Evolutionary conservation across 2,113 vertebrate genomes (phyloP).

Genomic region (Fregata magnificens): DNA sequence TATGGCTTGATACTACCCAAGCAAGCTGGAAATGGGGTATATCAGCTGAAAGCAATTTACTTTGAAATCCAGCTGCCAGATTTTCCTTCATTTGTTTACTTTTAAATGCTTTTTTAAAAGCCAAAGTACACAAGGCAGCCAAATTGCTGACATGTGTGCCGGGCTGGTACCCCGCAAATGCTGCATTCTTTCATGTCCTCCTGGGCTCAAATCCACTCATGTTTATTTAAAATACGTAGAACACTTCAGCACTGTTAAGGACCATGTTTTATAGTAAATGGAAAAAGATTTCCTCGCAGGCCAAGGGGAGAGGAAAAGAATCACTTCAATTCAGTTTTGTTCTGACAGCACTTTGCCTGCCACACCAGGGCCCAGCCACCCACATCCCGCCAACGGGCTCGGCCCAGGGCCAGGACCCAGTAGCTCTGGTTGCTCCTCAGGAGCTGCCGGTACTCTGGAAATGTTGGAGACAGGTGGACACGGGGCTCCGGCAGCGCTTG

Average conservation of each 20-base stretch:
- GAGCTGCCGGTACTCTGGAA: background rate
- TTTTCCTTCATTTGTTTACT: constrained; percentile 95
- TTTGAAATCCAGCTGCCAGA: constrained; percentile 90
- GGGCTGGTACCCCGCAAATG: constrained; percentile 80
- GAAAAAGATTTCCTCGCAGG: constrained; percentile 80
- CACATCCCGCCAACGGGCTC: background rate
- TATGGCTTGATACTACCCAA: constrained; percentile 89
- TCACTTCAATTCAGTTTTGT: constrained; percentile 82
- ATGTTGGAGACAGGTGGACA: background rate
- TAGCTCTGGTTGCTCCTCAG: background rate
- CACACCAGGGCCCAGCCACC: background rate
- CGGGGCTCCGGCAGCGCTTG: background rate
- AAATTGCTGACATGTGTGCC: constrained; percentile 97
- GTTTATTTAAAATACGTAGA: constrained; percentile 96
- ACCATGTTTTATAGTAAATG: constrained; percentile 87
- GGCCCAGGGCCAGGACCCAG: background rate
- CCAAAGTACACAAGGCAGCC: constrained; percentile 96
- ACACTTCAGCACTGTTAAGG: constrained; percentile 93
- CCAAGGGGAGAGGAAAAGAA: constrained; percentile 69
- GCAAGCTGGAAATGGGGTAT: constrained; percentile 85
- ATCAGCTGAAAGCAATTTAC: constrained; percentile 99
- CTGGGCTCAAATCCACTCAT: constrained; percentile 85
- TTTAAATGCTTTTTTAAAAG: constrained; percentile 92
- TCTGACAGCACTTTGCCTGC: constrained; percentile 77
- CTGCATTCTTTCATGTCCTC: constrained; percentile 93